Evolutionary conservation across 2,888 invertebrate species (phyloP).

Genomic region (Unio pictorum): DNA sequence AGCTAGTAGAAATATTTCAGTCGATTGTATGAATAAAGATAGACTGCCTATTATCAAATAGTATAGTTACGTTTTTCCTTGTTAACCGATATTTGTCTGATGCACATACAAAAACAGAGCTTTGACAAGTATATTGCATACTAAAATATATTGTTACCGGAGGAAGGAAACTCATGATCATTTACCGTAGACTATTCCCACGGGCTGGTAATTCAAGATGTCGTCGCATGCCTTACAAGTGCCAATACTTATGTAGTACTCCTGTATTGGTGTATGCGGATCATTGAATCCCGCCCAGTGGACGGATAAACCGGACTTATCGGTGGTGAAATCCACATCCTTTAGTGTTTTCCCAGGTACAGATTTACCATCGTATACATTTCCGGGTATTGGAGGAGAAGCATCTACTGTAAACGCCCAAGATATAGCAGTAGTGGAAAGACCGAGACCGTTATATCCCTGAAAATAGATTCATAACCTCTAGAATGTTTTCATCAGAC

Average conservation of each 20-base stretch:
- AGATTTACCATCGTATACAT: slow-evolving; percentile 34
- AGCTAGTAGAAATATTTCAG: too few species aligned
- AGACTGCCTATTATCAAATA: too few species aligned
- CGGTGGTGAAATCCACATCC: slow-evolving; percentile 35
- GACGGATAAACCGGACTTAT: slow-evolving; percentile 20
- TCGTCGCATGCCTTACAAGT: slow-evolving; percentile 23
- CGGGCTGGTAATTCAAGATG: slow-evolving; percentile 24
- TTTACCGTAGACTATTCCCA: slow-evolving; percentile 32
- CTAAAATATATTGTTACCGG: too few species aligned
- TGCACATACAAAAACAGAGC: too few species aligned
- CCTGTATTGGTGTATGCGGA: slow-evolving; percentile 36
- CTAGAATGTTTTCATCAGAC: too few species aligned
- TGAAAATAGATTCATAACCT: not conserved
- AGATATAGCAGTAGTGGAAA: slow-evolving; percentile 30
- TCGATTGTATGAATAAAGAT: too few species aligned
- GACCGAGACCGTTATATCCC: slow-evolving; percentile 39
- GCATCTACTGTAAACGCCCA: slow-evolving; percentile 40
- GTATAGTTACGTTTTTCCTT: too few species aligned
- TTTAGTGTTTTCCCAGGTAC: not conserved
- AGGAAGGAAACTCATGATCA: too few species aligned
- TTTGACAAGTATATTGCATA: too few species aligned
- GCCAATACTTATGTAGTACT: slow-evolving; percentile 18
- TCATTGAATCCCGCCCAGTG: slow-evolving; percentile 44
- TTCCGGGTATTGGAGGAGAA: slow-evolving; percentile 34
- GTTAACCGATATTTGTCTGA: too few species aligned